Conservation (phyloP, 2,888 invertebrate genomes). For the Mythimna albipuncta region DNA sequence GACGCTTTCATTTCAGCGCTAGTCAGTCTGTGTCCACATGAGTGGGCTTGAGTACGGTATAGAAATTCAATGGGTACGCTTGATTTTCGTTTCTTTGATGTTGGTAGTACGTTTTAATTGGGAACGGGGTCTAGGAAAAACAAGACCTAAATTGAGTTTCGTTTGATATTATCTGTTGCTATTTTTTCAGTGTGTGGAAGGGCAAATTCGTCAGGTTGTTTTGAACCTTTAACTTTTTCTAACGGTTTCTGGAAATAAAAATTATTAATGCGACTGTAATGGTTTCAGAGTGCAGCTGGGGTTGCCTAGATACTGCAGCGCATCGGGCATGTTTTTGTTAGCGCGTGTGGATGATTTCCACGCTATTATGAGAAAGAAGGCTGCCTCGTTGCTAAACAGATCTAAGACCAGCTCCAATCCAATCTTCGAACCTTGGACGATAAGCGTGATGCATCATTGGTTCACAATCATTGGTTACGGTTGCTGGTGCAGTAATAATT, state of each 20-base stretch:
- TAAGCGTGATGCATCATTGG: too few species aligned
- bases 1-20: constrained; percentile 3
- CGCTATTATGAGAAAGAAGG: too few species aligned
- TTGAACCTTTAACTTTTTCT: neutral
- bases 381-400: too few species aligned
- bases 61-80: constrained; percentile 30
- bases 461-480: too few species aligned
- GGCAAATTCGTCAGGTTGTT: neutral
- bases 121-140: constrained; percentile 8
- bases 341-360: too few species aligned
- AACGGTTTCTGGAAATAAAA: neutral
- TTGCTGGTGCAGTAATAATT: too few species aligned
- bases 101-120: constrained; percentile 41
- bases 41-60: constrained; percentile 6
- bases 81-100: constrained; percentile 49
- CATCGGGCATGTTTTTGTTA: too few species aligned
- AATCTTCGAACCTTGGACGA: too few species aligned
- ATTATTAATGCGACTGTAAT: too few species aligned
- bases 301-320: too few species aligned
- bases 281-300: too few species aligned
- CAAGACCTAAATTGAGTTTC: constrained; percentile 28
- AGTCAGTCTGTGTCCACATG: constrained; percentile 27
- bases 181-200: neutral
- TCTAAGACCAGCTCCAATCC: too few species aligned
- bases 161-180: constrained; percentile 15